phyloP scores from a whole-genome alignment of 2,888 invertebrate species.

The Amphipoea lucens region DNA sequence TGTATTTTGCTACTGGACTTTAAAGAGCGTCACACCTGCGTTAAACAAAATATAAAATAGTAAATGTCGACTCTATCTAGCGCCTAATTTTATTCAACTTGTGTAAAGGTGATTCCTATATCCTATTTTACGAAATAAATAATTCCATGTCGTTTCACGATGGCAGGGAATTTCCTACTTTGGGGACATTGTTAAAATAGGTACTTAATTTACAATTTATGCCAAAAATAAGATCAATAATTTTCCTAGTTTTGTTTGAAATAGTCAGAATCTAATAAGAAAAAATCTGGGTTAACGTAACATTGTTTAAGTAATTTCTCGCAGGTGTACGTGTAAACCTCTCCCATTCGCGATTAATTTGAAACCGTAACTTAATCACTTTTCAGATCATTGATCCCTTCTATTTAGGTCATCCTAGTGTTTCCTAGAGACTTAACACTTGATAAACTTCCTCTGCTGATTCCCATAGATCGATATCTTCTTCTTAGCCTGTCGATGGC shows the following conservation, averaged over 20 bases:
- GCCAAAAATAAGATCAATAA: neutral
- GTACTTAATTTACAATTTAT: neutral
- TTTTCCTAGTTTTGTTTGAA: neutral
- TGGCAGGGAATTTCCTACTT: neutral
- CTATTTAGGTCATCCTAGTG: conserved; percentile 2
- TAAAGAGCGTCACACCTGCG: neutral
- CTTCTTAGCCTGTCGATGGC: neutral
- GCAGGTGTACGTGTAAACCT: neutral
- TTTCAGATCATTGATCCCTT: neutral
- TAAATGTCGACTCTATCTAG: neutral
- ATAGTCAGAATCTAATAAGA: neutral
- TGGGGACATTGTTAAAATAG: neutral
- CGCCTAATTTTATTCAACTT: neutral
- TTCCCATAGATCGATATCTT: neutral
- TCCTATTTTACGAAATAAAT: neutral
- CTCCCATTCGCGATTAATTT: neutral
- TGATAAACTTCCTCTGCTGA: neutral
- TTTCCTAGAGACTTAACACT: neutral
- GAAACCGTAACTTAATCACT: neutral
- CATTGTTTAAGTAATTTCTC: neutral
- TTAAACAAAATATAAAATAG: no score
- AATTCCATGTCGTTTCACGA: neutral
- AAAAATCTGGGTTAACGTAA: neutral
- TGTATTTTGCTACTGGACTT: neutral
- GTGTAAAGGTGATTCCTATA: neutral